Percentiles rank a stretch among this genome's conserved stretches.
These are phyloP conservation scores for Acanthoscelides obtectus DNA, from an alignment of 2,888 invertebrate genomes.

Conservation along the genomic window DNA sequence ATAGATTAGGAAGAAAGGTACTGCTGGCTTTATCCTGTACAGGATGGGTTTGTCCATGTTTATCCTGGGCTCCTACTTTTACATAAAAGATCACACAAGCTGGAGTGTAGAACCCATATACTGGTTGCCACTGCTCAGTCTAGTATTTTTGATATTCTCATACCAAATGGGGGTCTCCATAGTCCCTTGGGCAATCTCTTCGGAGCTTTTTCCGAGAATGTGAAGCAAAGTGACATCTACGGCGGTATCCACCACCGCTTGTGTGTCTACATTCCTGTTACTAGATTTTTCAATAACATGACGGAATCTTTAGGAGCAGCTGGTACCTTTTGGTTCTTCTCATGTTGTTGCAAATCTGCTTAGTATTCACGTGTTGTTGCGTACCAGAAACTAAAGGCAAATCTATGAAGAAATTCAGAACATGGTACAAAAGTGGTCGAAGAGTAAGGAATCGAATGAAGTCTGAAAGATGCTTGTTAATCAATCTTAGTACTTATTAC, in stretches of 20 bases:
- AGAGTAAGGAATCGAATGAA: not conserved
- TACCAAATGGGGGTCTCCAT: conserved; percentile 61
- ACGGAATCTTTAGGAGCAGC: conserved; percentile 55
- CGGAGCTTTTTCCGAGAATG: conserved; percentile 73
- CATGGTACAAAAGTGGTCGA: conserved; percentile 34
- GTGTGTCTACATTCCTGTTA: conserved; percentile 67
- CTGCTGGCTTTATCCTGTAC: conserved; percentile 66
- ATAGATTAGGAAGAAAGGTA: conserved; percentile 67
- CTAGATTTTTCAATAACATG: conserved; percentile 62
- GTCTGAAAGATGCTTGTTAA: not conserved
- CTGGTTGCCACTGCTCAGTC: conserved; percentile 68
- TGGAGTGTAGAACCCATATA: conserved; percentile 47
- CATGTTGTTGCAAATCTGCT: conserved; percentile 50
- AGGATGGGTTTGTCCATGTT: conserved; percentile 60
- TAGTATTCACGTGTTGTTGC: conserved; percentile 60
- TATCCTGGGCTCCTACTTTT: conserved; percentile 48
- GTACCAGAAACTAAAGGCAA: conserved; percentile 89
- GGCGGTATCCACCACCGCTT: conserved; percentile 69
- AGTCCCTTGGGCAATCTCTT: conserved; percentile 72
- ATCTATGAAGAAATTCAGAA: conserved; percentile 80
- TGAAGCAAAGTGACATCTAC: conserved; percentile 70
- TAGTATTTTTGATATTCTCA: conserved; percentile 67
- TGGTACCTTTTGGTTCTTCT: conserved; percentile 69
- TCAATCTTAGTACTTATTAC: not conserved
- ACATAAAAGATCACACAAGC: conserved; percentile 52